Evolutionary conservation across 2,113 vertebrate species (phyloP).

Genomic region (Amia ocellicauda): DNA sequence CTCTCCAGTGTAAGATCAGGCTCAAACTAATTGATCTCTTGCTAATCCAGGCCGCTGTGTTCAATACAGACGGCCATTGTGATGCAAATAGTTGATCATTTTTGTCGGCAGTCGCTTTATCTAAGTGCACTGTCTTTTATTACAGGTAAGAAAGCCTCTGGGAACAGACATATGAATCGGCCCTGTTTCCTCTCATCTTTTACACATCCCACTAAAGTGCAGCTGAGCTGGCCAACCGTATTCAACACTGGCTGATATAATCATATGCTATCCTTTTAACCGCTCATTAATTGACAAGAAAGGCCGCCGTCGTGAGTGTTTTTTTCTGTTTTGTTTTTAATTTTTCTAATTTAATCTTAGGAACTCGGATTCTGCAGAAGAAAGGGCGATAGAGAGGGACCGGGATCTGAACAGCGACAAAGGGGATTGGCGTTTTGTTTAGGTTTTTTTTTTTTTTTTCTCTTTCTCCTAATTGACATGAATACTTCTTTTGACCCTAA

Average conservation of each 20-base stretch:
- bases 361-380: neutral
- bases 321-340: conserved; percentile 1
- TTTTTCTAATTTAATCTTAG: neutral
- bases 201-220: neutral
- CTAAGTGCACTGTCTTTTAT: neutral
- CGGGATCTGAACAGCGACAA: conserved; percentile 31
- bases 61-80: neutral
- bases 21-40: neutral
- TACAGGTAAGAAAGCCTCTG: neutral
- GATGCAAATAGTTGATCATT: neutral
- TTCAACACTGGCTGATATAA: neutral
- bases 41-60: neutral
- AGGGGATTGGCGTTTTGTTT: conserved; percentile 45
- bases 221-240: neutral
- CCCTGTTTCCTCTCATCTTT: neutral
- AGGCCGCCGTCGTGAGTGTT: neutral
- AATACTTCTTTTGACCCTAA: conserved; percentile 91
- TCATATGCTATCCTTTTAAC: conserved; percentile 2
- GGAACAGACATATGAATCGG: neutral
- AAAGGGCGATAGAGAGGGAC: conserved; percentile 45
- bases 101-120: neutral
- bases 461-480: conserved; percentile 80
- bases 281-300: neutral
- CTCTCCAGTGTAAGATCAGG: neutral
- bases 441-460: no score